phyloP scores from a whole-genome alignment of 2,797 vertebrate species.

The Arvicola amphibius region DNA sequence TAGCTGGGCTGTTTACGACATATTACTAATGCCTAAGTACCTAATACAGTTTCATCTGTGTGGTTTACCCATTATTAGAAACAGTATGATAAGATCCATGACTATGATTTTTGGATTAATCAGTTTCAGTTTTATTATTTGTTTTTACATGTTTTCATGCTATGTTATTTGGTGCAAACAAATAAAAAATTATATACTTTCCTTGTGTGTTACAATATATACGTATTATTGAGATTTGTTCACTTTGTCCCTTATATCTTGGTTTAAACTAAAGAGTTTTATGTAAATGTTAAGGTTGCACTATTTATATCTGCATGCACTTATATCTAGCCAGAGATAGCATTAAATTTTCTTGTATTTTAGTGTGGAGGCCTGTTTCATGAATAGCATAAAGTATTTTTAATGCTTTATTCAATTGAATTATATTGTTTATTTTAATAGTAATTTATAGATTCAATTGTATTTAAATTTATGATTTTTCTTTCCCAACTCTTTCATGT shows the following conservation, averaged over 20 bases:
- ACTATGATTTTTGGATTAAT: background rate
- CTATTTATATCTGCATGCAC: background rate
- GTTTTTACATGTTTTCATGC: conserved; percentile 37
- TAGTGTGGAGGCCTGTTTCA: background rate
- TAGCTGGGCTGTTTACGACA: background rate
- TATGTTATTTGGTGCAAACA: background rate
- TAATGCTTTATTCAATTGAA: background rate
- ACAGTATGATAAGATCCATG: background rate
- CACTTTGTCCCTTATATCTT: background rate
- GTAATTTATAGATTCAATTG: background rate
- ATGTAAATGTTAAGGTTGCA: background rate
- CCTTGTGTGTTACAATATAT: background rate
- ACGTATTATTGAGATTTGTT: background rate
- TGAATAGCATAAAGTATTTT: background rate
- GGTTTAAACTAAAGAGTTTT: background rate
- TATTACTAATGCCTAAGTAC: background rate
- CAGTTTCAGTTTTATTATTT: background rate
- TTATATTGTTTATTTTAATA: background rate
- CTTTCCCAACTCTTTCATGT: background rate
- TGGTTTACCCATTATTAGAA: background rate
- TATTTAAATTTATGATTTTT: conserved; percentile 48
- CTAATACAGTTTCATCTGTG: background rate
- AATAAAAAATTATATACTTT: background rate
- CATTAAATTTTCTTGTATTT: background rate
- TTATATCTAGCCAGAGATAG: background rate